phyloP scores from a whole-genome alignment of 2,888 invertebrate species.

The Euspilapteryx auroguttella region DNA sequence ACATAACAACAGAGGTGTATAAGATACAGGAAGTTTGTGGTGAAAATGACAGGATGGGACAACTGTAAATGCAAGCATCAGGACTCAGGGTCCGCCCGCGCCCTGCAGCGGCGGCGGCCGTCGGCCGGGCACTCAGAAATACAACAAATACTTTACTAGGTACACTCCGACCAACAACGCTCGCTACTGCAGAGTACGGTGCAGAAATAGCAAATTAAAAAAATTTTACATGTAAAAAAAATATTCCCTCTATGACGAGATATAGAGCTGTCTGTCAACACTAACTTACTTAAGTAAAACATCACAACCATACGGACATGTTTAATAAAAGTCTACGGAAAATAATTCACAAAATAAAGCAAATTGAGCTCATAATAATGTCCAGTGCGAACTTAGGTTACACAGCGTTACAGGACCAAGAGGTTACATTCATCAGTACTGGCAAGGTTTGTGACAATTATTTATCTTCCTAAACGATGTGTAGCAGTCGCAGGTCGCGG shows the following conservation, averaged over 20 bases:
- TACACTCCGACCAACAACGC: too few species aligned
- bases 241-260: too few species aligned
- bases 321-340: conserved; percentile 40
- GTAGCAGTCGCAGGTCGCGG: conserved; percentile 8
- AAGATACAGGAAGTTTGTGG: conserved; percentile 1
- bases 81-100: too few species aligned
- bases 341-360: conserved; percentile 27
- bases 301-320: conserved; percentile 60
- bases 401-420: conserved; percentile 34
- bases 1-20: too few species aligned
- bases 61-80: conserved; percentile 5
- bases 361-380: conserved; percentile 35
- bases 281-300: conserved; percentile 60
- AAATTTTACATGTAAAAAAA: too few species aligned
- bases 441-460: conserved; percentile 54
- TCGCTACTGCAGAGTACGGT: too few species aligned
- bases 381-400: conserved; percentile 27
- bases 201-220: too few species aligned
- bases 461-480: too few species aligned
- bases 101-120: too few species aligned
- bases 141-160: too few species aligned
- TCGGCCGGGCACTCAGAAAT: too few species aligned
- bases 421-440: conserved; percentile 42
- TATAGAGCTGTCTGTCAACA: conserved; percentile 39
- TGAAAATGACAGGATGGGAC: conserved; percentile 35